phyloP scores from a whole-genome alignment of 2,888 invertebrate genomes.

The Rugalucina vietnamica region DNA sequence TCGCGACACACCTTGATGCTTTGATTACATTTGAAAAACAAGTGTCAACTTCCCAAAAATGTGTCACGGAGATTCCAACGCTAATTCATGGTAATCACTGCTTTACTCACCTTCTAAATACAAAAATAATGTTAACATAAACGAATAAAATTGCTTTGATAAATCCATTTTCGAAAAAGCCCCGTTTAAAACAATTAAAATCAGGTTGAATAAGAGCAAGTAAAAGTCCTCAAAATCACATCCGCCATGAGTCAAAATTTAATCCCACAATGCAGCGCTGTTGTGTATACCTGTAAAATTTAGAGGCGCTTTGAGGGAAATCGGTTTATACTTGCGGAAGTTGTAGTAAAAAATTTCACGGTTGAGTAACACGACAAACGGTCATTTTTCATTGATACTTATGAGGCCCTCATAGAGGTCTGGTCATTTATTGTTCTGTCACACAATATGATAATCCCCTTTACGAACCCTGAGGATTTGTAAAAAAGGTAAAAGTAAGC shows the following conservation, averaged over 20 bases:
- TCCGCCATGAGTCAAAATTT: slow-evolving; percentile 61
- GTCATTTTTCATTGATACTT: background rate
- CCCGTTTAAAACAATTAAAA: background rate
- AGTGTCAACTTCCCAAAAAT: background rate
- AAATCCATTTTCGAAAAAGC: slow-evolving; percentile 8
- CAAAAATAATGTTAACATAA: background rate
- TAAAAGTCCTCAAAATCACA: slow-evolving; percentile 21
- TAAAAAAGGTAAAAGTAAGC: no score
- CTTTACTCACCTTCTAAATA: background rate
- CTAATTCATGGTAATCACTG: background rate
- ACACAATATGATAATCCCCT: no score
- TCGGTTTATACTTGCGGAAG: background rate
- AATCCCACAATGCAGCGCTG: slow-evolving; percentile 55
- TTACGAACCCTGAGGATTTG: no score
- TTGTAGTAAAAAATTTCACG: background rate
- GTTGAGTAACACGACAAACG: background rate
- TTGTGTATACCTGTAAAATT: slow-evolving; percentile 59
- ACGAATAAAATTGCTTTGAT: background rate
- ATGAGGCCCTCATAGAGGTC: no score
- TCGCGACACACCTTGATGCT: background rate
- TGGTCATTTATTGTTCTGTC: no score
- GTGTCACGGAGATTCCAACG: background rate
- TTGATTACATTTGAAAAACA: background rate
- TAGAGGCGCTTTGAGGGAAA: slow-evolving; percentile 45
- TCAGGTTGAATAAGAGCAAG: background rate